A percentile compares a stretch with the other conserved stretches of the same genome.
Conservation (phyloP, 2,113 vertebrate species). For the Mus musculus region DNA sequence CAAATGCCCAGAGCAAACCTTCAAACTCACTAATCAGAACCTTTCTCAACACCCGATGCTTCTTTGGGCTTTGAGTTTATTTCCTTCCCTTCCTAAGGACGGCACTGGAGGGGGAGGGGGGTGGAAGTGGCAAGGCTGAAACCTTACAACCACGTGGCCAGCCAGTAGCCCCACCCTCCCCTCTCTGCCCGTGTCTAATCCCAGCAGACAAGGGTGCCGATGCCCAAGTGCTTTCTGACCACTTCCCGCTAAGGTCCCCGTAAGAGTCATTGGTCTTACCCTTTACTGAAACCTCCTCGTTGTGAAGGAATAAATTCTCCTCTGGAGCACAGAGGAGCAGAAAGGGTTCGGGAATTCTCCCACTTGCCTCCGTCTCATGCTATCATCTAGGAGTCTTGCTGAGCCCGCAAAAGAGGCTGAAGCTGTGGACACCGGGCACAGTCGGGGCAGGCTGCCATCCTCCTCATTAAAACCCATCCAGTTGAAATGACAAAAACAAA, state of each 20-base stretch:
- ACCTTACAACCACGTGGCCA: constrained; percentile 27
- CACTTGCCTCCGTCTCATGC: constrained; percentile 85
- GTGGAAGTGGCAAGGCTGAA: not conserved
- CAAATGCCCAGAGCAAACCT: constrained; percentile 77
- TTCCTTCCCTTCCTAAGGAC: constrained; percentile 55
- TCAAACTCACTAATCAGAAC: constrained; percentile 74
- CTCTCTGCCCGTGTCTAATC: constrained; percentile 49
- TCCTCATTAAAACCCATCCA: constrained; percentile 90
- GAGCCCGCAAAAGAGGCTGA: constrained; percentile 93
- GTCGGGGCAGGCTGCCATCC: constrained; percentile 87
- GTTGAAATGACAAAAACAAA: constrained; percentile 85
- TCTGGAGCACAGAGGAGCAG: not conserved
- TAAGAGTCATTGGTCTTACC: constrained; percentile 53
- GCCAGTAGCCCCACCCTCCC: constrained; percentile 2
- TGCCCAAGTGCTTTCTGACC: not conserved
- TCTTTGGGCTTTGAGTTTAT: constrained; percentile 72
- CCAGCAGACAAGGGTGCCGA: not conserved
- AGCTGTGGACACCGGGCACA: constrained; percentile 87
- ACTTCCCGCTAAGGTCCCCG: constrained; percentile 54
- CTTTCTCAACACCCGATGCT: constrained; percentile 77
- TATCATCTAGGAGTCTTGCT: constrained; percentile 91
- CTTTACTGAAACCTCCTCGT: constrained; percentile 60
- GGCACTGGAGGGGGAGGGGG: not conserved
- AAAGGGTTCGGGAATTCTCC: constrained; percentile 81
- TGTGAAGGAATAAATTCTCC: constrained; percentile 76